A percentile compares a stretch with the other conserved stretches of the same genome.
Evolutionary conservation across 1,140 invertebrate species (phyloP).

Genomic region (Zaprionus capensis): DNA sequence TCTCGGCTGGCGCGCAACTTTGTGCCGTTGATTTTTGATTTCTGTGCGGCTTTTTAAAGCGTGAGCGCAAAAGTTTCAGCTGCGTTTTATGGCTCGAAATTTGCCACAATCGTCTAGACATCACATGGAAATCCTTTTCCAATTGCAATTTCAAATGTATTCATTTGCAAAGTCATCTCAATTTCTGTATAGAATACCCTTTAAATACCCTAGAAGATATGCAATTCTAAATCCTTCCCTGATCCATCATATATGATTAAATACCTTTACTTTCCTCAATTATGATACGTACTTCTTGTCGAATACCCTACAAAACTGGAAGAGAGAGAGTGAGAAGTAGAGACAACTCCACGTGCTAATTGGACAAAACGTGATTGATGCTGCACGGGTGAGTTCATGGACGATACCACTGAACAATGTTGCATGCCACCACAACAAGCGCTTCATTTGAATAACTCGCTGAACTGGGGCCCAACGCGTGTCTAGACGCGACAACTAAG

Average conservation of each 20-base stretch:
- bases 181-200: background rate
- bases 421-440: slow-evolving; percentile 45
- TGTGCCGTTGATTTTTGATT: slow-evolving; percentile 74
- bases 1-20: slow-evolving; percentile 56
- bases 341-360: slow-evolving; percentile 16
- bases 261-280: too few species aligned
- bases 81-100: slow-evolving; percentile 47
- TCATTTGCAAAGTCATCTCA: too few species aligned
- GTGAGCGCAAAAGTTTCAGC: slow-evolving; percentile 52
- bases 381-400: slow-evolving; percentile 44
- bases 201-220: background rate
- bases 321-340: too few species aligned
- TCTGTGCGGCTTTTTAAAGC: slow-evolving; percentile 66
- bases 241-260: too few species aligned
- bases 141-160: slow-evolving; percentile 10
- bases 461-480: slow-evolving; percentile 17
- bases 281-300: too few species aligned
- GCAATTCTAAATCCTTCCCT: too few species aligned
- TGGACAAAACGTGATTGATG: slow-evolving; percentile 16
- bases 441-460: slow-evolving; percentile 71
- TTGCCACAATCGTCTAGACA: slow-evolving; percentile 58
- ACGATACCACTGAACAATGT: slow-evolving; percentile 21
- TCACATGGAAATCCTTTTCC: background rate
- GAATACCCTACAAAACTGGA: too few species aligned
- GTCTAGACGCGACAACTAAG: slow-evolving; percentile 45